Percentiles rank a stretch among this genome's conserved stretches.
Evolutionary conservation across 2,888 invertebrate genomes (phyloP).

Genomic region (Callyntrura sp.): DNA sequence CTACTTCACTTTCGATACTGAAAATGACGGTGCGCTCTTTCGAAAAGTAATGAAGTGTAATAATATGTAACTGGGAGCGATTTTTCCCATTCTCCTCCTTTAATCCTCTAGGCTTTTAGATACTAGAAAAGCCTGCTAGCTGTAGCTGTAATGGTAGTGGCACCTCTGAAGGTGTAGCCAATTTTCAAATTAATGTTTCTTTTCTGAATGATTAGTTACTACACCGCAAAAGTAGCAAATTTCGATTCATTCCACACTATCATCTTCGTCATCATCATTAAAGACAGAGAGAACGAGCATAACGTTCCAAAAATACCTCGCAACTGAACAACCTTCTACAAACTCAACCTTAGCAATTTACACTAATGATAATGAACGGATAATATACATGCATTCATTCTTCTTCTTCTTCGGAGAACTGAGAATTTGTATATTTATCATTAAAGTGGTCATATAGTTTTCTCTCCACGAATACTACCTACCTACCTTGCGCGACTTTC

Average conservation of each 20-base stretch:
- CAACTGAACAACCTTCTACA: neutral
- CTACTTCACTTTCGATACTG: too few relatives aligned
- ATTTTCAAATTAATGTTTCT: slow-evolving; percentile 49
- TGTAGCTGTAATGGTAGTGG: neutral
- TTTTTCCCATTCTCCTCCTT: too few relatives aligned
- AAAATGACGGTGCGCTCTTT: too few relatives aligned
- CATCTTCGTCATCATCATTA: slow-evolving; percentile 3
- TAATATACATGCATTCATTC: neutral
- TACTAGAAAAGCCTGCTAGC: too few relatives aligned
- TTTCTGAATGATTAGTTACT: slow-evolving; percentile 50
- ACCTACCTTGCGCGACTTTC: too few relatives aligned
- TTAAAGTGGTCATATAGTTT: too few relatives aligned
- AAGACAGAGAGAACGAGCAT: neutral
- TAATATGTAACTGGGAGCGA: too few relatives aligned
- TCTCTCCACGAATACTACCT: too few relatives aligned
- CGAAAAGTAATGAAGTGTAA: too few relatives aligned
- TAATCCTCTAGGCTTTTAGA: too few relatives aligned
- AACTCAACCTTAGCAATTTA: neutral
- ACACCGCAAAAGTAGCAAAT: slow-evolving; percentile 1
- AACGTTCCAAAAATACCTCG: slow-evolving; percentile 6
- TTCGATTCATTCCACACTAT: neutral
- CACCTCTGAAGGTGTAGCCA: slow-evolving; percentile 36
- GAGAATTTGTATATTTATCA: too few relatives aligned
- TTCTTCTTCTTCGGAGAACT: too few relatives aligned
- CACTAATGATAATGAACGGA: neutral